Evolutionary conservation across 1,140 invertebrate species (phyloP).

Genomic region (Diuraphis noxia): DNA sequence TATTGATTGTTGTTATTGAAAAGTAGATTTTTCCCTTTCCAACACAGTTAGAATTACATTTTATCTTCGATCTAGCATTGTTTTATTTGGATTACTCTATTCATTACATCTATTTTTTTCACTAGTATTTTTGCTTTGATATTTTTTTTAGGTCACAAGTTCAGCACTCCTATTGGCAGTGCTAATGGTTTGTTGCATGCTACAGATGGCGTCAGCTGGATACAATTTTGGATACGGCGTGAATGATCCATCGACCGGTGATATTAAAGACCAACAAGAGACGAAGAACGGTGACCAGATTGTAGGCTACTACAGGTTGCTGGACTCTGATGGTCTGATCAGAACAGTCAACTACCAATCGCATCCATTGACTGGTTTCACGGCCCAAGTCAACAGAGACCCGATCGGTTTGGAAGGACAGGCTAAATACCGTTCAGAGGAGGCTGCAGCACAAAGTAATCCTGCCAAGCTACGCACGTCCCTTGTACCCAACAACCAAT

Average conservation of each 20-base stretch:
- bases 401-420: not conserved
- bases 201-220: not conserved
- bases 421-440: not conserved
- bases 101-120: not conserved
- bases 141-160: not conserved
- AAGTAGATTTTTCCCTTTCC: not conserved
- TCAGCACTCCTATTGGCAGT: not conserved
- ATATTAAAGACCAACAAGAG: not conserved
- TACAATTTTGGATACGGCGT: not conserved
- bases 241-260: not conserved
- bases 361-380: constrained; percentile 3
- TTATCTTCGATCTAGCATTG: not conserved
- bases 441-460: not conserved
- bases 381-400: not conserved
- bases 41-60: not conserved
- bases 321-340: not conserved
- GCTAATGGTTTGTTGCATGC: not conserved
- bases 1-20: not conserved
- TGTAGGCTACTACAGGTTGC: not conserved
- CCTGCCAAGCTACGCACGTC: not conserved
- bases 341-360: not conserved
- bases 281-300: not conserved
- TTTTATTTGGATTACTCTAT: no score
- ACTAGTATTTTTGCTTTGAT: not conserved
- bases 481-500: not conserved